These are phyloP conservation scores for Ptilonorhynchus violaceus DNA, from an alignment of 2,113 vertebrate genomes.

Conservation along the genomic window DNA sequence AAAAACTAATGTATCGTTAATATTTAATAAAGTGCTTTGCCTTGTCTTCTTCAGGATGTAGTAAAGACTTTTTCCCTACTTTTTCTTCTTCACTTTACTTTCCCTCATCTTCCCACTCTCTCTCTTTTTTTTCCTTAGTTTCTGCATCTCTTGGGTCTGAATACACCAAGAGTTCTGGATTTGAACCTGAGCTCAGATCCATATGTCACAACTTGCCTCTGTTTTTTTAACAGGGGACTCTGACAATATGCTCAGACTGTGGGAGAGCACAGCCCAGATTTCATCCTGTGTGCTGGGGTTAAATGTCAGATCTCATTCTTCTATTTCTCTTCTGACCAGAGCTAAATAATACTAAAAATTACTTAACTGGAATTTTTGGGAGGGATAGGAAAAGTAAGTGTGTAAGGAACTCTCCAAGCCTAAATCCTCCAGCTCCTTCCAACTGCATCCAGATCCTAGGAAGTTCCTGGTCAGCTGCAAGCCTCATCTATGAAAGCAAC, in stretches of 20 bases:
- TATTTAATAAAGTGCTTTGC: not conserved
- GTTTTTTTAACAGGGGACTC: not conserved
- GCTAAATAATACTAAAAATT: not conserved
- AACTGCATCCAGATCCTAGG: rapidly evolving
- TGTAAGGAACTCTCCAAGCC: not conserved
- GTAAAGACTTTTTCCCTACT: rapidly evolving
- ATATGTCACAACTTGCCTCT: not conserved
- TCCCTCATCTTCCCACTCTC: not conserved
- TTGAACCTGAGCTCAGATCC: not conserved
- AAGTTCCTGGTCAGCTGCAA: not conserved
- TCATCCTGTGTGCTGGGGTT: not conserved
- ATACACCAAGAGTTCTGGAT: not conserved
- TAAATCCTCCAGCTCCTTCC: not conserved
- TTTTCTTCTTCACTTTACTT: not conserved
- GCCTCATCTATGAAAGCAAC: not conserved
- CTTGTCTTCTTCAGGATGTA: not conserved
- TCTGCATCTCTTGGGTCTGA: not conserved
- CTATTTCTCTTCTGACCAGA: not conserved
- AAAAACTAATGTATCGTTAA: not conserved
- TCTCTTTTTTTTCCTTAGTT: not conserved
- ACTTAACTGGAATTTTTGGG: not conserved
- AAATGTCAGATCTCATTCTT: not conserved
- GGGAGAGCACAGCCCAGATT: not conserved
- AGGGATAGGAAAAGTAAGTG: not conserved
- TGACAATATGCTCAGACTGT: not conserved